These are phyloP conservation scores for Cirrhinus molitorella DNA, from an alignment of 2,797 vertebrate species.

Conservation along the genomic window DNA sequence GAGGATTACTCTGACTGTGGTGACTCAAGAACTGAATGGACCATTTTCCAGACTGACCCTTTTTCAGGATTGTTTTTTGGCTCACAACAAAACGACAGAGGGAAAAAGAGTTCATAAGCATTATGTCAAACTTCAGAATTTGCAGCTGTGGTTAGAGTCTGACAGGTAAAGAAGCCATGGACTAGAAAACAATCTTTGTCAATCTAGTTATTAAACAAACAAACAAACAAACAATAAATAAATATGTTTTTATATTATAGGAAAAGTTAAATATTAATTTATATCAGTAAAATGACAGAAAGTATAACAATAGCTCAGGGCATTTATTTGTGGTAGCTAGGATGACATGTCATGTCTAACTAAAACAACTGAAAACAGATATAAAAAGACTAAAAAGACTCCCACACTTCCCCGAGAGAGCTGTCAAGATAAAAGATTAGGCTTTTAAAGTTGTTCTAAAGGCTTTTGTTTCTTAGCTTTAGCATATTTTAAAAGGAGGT, in stretches of 20 bases:
- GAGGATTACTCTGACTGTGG: slow-evolving; percentile 43
- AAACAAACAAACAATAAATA: background rate
- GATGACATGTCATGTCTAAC: slow-evolving; percentile 59
- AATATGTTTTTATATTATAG: background rate
- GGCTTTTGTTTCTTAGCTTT: slow-evolving; percentile 18
- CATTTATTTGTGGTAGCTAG: slow-evolving; percentile 45
- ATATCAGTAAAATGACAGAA: background rate
- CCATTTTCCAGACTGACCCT: slow-evolving; percentile 53
- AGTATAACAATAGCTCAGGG: slow-evolving; percentile 35
- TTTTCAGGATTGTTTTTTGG: slow-evolving; percentile 7
- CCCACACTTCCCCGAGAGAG: slow-evolving; percentile 58
- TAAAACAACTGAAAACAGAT: slow-evolving; percentile 54
- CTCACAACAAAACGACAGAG: slow-evolving; percentile 10
- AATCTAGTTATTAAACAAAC: background rate
- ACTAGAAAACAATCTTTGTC: slow-evolving; percentile 2
- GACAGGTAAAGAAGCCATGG: background rate
- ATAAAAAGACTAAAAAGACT: slow-evolving; percentile 39
- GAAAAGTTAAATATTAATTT: slow-evolving; percentile 1
- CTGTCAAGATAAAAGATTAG: slow-evolving; percentile 65
- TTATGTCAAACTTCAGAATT: background rate
- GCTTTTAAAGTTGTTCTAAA: slow-evolving; percentile 46
- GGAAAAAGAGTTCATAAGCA: background rate
- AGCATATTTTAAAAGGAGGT: slow-evolving; percentile 29
- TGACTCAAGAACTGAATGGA: slow-evolving; percentile 52
- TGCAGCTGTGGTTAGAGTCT: background rate